Evolutionary conservation across 37 sponge, comb jelly and placozoan genomes (phyloP).

Genomic region (Halichondria panicea): DNA sequence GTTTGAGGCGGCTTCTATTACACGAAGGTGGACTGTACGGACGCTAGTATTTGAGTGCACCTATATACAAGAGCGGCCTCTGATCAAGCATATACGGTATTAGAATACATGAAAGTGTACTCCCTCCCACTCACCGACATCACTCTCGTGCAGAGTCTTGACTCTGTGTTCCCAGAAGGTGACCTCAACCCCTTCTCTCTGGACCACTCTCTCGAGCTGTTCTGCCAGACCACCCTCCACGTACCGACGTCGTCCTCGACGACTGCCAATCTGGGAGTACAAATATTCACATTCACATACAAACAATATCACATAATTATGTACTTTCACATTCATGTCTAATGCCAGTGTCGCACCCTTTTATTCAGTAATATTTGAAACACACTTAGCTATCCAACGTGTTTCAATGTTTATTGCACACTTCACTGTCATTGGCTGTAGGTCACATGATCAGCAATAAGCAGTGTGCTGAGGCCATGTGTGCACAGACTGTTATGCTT

Average conservation of each 20-base stretch:
- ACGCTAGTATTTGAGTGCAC: too few relatives aligned
- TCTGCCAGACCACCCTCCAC: slow-evolving; percentile 50
- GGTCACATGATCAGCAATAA: too few relatives aligned
- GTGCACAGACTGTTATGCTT: too few relatives aligned
- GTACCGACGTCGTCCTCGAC: neutral
- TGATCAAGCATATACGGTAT: neutral
- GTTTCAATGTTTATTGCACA: too few relatives aligned
- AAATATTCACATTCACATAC: neutral
- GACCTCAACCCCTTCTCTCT: slow-evolving; percentile 42
- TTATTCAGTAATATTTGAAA: too few relatives aligned
- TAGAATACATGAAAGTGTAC: neutral
- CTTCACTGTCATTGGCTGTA: too few relatives aligned
- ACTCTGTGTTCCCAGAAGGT: slow-evolving; percentile 50
- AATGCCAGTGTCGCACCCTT: too few relatives aligned
- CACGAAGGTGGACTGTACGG: neutral
- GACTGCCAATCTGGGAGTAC: neutral
- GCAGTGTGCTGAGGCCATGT: too few relatives aligned
- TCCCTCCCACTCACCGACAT: slow-evolving; percentile 15
- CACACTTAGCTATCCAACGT: too few relatives aligned
- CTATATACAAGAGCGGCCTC: too few relatives aligned
- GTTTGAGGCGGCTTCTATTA: neutral
- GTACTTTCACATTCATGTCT: neutral
- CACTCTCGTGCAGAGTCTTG: slow-evolving; percentile 1
- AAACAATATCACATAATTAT: neutral
- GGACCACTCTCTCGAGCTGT: slow-evolving; percentile 24